Evolutionary conservation across 2,113 vertebrate genomes (phyloP).

Genomic region (Bagarius yarrelli): DNA sequence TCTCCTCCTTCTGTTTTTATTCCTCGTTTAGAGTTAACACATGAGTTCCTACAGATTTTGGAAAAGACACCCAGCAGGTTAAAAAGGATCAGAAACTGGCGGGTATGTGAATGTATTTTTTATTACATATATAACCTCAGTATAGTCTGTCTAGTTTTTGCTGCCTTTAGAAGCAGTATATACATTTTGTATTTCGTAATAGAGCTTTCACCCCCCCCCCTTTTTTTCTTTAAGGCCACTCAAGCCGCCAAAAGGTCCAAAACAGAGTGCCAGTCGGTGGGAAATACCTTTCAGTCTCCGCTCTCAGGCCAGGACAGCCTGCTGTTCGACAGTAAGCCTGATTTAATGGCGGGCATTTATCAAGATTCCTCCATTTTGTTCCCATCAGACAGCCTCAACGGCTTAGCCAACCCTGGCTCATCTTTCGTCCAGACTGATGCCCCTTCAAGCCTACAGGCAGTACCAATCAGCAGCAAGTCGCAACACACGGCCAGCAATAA

Average conservation of each 20-base stretch:
- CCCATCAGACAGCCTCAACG: conserved; percentile 78
- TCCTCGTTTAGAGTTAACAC: conserved; percentile 86
- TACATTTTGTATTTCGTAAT: neutral
- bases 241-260: conserved; percentile 94
- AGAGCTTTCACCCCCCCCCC: neutral
- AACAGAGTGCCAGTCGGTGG: conserved; percentile 79
- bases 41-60: conserved; percentile 98
- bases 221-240: conserved; percentile 75
- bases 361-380: conserved; percentile 72
- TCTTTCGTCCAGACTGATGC: conserved; percentile 79
- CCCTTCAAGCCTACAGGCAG: conserved; percentile 54
- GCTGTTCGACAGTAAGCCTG: conserved; percentile 82
- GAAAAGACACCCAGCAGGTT: conserved; percentile 98
- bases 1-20: conserved; percentile 10
- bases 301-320: conserved; percentile 80
- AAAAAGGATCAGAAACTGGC: conserved; percentile 98
- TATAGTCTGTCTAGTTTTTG: neutral
- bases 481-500: conserved; percentile 75
- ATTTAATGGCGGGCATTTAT: conserved; percentile 72
- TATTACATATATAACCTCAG: neutral
- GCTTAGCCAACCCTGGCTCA: conserved; percentile 75
- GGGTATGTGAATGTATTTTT: conserved; percentile 73
- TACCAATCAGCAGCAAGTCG: conserved; percentile 14
- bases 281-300: conserved; percentile 79
- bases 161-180: neutral